Evolutionary conservation across 2,113 vertebrate species (phyloP).

Genomic region (Passer montanus): DNA sequence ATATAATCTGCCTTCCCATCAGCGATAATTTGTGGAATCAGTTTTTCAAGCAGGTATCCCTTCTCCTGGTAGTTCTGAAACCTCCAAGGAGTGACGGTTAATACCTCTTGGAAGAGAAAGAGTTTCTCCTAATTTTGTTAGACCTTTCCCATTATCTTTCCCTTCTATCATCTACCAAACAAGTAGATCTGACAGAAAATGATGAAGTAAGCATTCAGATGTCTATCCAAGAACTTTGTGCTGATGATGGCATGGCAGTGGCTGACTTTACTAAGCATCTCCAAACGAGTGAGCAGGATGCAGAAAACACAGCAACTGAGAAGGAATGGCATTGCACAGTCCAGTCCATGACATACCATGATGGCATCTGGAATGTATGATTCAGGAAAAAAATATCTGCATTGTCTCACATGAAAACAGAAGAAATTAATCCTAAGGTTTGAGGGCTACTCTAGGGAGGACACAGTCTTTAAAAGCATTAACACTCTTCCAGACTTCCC

Average conservation of each 20-base stretch:
- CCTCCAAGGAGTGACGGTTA: not conserved
- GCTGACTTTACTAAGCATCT: not conserved
- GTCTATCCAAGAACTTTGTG: not conserved
- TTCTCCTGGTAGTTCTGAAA: not conserved
- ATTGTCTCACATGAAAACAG: not conserved
- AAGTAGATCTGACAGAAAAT: not conserved
- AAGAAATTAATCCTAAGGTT: not conserved
- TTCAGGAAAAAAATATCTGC: not conserved
- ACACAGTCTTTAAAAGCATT: not conserved
- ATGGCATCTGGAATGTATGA: not conserved
- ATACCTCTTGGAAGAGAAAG: not conserved
- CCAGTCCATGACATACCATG: not conserved
- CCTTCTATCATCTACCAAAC: not conserved
- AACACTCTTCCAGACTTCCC: not conserved
- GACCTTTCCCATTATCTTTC: not conserved
- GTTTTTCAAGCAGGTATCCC: not conserved
- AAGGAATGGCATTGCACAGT: not conserved
- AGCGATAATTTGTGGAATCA: not conserved
- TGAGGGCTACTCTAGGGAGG: not conserved
- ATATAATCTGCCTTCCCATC: not conserved
- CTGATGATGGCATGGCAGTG: not conserved
- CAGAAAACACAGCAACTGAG: not conserved
- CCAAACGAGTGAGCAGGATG: not conserved
- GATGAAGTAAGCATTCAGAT: not conserved
- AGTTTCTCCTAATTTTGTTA: not conserved